Evolutionary conservation across 1,140 invertebrate genomes (phyloP), one percentile per base, ranked within the genome.

Genomic region (Myzus persicae): DNA sequence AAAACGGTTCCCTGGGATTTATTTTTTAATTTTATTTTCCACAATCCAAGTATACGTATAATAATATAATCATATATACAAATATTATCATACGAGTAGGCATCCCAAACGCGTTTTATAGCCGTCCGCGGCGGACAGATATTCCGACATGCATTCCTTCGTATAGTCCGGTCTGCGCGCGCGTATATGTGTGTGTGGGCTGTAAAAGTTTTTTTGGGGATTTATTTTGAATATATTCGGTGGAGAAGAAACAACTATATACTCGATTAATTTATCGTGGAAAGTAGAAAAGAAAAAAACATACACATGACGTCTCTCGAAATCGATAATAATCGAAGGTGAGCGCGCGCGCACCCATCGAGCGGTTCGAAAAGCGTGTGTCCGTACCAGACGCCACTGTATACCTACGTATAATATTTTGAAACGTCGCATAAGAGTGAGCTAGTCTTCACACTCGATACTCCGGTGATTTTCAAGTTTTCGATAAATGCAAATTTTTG

Each of bases 301-400:
- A 20, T 48, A 48, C n/a, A n/a, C 18, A n/a, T 76, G 1, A 67
- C 4, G 31, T n/a, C 31, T 76, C n/a, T 76, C 59, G 1, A 76
- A 76, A 76, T 76, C 59, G 59, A 76, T 76, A 76, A 67, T 48
- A n/a, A 51, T 76, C 20, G 59, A 76, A 76, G 59, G 59, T 76
- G 59, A 76, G 48, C 44, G 44, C 44, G 14, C 59, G n/a, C 31
- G 59, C 59, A 31, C 59, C 59, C 59, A n/a, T n/a, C 59, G 59
- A 76, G 4, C 31, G 59, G 59, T 67, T 76, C 31, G 59, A 67
- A 31, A 67, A 7, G 59, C 36, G 59, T n/a, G 59, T 18, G 40
- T 42, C 9, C 82, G 82, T 84, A 84, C 24, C 59, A 76, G 59
- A 14, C 59, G 14, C n/a, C 59, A 76, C 59, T 18, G 18, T 18